Conservation (phyloP, 2,113 vertebrate species). For the Elephas maximus region DNA sequence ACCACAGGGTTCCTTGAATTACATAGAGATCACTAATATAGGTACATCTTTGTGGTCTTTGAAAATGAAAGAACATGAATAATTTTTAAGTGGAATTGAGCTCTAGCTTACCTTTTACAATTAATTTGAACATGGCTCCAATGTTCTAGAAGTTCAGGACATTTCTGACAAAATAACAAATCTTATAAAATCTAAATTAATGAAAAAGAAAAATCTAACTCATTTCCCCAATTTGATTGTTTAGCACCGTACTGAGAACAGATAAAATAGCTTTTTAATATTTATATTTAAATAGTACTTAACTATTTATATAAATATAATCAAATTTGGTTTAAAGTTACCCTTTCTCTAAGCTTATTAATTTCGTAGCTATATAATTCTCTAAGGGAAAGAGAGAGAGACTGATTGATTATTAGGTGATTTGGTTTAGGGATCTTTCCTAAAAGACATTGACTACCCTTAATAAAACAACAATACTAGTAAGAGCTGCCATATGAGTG, state of each 20-base stretch:
- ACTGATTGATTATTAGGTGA: background rate
- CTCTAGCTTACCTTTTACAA: background rate
- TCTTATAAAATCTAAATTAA: conserved; percentile 36
- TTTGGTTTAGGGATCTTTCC: conserved; percentile 2
- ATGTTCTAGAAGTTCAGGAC: background rate
- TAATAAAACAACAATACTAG: background rate
- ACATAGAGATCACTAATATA: background rate
- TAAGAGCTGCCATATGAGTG: background rate
- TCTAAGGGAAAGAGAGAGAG: background rate
- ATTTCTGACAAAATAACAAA: background rate
- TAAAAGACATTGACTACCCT: background rate
- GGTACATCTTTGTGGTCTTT: background rate
- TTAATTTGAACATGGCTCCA: background rate
- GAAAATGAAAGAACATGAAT: background rate
- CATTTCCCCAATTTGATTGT: background rate
- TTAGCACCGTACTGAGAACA: background rate
- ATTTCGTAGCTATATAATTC: background rate
- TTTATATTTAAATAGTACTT: background rate
- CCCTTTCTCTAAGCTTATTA: background rate
- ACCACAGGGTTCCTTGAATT: no score
- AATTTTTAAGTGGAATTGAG: background rate
- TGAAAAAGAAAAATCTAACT: background rate
- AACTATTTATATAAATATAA: conserved; percentile 5
- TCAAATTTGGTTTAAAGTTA: background rate
- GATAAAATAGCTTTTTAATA: background rate